Conservation (phyloP, 2,113 vertebrate species). For the Upupa epops region DNA sequence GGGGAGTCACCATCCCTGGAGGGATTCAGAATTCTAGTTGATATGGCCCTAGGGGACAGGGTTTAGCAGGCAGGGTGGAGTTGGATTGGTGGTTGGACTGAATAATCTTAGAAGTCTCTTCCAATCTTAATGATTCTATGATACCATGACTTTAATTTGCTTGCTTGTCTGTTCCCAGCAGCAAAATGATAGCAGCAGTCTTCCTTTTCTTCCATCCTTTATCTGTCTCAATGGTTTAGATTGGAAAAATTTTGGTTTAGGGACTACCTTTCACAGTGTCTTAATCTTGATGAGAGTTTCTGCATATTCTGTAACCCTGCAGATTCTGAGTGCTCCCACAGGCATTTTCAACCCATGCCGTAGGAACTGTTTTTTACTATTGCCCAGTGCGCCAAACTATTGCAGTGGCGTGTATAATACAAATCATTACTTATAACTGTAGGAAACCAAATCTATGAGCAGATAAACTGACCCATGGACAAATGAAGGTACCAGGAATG, state of each 20-base stretch:
- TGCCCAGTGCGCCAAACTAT: background rate
- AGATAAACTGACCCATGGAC: background rate
- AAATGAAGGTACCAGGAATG: background rate
- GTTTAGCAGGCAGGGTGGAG: no score
- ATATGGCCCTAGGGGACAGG: no score
- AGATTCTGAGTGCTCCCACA: background rate
- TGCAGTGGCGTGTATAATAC: accelerated
- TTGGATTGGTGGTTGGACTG: no score
- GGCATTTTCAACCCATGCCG: background rate
- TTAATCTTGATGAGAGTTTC: background rate
- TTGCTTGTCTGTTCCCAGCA: background rate
- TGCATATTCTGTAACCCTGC: background rate
- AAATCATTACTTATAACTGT: background rate
- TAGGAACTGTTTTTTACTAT: background rate
- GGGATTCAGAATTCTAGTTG: no score
- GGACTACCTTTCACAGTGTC: background rate
- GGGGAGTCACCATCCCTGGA: no score
- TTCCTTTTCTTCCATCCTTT: constrained; percentile 8
- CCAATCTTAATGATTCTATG: no score
- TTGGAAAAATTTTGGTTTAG: constrained; percentile 1
- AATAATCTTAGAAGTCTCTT: no score
- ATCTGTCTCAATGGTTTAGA: constrained; percentile 12
- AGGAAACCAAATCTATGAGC: background rate
- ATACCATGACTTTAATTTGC: background rate
- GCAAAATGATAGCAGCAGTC: background rate